These are phyloP conservation scores for Chionis minor DNA, from an alignment of 2,113 vertebrate genomes.

Conservation along the genomic window DNA sequence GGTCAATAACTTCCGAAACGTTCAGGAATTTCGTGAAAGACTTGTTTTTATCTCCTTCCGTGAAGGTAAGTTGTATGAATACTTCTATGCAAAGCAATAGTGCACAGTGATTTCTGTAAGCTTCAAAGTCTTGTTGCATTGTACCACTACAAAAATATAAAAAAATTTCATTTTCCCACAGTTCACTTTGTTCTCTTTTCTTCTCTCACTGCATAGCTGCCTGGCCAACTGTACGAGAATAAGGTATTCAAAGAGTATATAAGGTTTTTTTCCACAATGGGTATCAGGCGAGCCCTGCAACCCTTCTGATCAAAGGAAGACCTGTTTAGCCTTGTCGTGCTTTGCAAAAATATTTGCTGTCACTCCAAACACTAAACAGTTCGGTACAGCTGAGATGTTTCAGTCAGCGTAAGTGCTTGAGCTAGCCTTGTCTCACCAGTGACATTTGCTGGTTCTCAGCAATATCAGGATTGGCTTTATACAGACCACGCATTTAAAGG, in stretches of 20 bases:
- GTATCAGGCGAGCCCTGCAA: background rate
- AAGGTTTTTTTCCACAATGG: background rate
- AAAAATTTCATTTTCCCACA: background rate
- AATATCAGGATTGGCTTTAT: background rate
- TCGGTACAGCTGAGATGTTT: background rate
- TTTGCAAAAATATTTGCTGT: background rate
- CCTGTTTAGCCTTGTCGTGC: background rate
- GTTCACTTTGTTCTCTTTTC: background rate
- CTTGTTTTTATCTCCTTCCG: conserved; percentile 86
- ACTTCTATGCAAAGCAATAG: background rate
- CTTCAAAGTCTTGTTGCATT: background rate
- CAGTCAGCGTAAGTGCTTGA: background rate
- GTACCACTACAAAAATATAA: background rate
- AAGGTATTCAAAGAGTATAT: background rate
- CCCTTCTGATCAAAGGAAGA: background rate
- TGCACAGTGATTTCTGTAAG: background rate
- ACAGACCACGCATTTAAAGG: background rate
- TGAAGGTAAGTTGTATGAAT: conserved; percentile 76
- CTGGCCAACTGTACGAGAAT: background rate
- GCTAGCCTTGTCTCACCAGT: background rate
- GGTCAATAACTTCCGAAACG: conserved; percentile 83
- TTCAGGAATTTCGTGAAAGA: conserved; percentile 82
- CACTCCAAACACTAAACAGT: background rate
- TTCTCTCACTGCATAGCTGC: background rate
- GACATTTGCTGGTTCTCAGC: background rate